Percentiles rank a stretch among this genome's conserved stretches.
Conservation (phyloP, 2,113 vertebrate species). For the Lophius piscatorius region DNA sequence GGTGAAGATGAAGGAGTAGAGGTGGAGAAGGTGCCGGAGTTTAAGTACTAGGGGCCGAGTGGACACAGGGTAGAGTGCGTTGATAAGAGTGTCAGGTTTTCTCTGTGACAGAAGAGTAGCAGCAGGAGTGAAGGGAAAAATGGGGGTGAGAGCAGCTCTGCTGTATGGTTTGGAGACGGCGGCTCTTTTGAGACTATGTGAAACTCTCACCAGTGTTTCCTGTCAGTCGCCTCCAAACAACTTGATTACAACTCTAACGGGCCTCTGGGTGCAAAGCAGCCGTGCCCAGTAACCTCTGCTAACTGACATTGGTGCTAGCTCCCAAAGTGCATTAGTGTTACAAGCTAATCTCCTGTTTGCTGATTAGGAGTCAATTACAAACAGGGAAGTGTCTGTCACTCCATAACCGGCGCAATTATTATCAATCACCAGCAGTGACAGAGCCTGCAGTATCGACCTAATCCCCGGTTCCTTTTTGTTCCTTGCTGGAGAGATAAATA, state of each 20-base stretch:
- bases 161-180: no score
- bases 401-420: conserved; percentile 44
- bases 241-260: conserved; percentile 36
- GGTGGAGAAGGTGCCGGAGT: no score
- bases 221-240: conserved; percentile 47
- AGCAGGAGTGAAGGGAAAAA: no score
- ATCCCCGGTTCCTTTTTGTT: background rate
- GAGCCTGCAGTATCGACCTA: conserved; percentile 31
- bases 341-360: conserved; percentile 61
- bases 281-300: conserved; percentile 51
- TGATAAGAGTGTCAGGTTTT: no score
- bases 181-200: no score
- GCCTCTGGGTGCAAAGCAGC: conserved; percentile 25
- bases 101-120: no score
- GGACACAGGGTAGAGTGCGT: no score
- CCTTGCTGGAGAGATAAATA: background rate
- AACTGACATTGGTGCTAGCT: conserved; percentile 25
- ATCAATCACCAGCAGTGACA: conserved; percentile 46
- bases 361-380: conserved; percentile 73
- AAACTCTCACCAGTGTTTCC: conserved; percentile 48
- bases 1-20: no score
- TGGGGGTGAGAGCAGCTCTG: no score
- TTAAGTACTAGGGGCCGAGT: no score
- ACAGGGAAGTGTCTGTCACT: conserved; percentile 45
- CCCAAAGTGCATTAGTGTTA: conserved; percentile 66